Conservation (phyloP, 2,113 vertebrate genomes). For the Hyperoodon ampullatus region DNA sequence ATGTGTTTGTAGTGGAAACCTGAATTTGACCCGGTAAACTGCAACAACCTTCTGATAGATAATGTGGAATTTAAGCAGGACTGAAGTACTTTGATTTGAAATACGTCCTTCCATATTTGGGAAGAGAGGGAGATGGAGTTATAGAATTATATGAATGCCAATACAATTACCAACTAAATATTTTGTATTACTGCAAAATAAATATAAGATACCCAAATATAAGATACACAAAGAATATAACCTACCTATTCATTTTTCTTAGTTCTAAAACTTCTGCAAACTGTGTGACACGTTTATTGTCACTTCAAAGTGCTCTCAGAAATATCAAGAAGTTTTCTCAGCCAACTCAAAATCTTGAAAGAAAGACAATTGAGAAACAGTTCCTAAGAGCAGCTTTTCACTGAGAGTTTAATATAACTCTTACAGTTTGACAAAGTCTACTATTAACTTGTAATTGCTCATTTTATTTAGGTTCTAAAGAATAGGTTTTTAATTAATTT, state of each 20-base stretch:
- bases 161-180: background rate
- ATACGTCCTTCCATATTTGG: background rate
- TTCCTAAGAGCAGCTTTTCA: background rate
- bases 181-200: background rate
- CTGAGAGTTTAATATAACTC: background rate
- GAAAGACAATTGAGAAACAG: background rate
- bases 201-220: background rate
- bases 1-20: background rate
- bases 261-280: background rate
- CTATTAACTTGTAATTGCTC: background rate
- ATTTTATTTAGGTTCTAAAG: background rate
- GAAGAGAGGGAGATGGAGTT: background rate
- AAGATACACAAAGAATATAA: background rate
- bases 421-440: background rate
- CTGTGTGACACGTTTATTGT: background rate
- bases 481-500: background rate
- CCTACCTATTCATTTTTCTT: background rate
- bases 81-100: background rate
- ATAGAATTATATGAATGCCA: background rate
- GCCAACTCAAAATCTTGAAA: background rate
- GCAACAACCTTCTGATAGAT: background rate
- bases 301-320: background rate
- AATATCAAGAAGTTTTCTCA: constrained; percentile 17
- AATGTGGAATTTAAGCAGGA: background rate
- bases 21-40: background rate